Percentiles rank a stretch among this genome's conserved stretches.
Conservation (phyloP, 1,140 invertebrate genomes). For the Dryas iulia region DNA sequence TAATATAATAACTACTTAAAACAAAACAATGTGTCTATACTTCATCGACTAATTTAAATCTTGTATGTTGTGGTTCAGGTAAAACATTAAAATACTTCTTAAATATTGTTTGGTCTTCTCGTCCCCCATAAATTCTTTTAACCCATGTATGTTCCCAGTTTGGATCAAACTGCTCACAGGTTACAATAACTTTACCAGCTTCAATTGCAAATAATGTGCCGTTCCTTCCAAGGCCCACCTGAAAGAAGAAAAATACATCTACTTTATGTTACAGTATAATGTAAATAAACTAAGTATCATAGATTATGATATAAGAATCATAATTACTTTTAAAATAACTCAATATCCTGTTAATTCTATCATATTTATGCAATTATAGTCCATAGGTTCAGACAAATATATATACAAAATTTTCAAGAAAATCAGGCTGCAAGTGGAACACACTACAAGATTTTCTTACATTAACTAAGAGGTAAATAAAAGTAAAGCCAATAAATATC, state of each 20-base stretch:
- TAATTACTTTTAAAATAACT: no score
- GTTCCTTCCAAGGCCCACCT: slow-evolving; percentile 90
- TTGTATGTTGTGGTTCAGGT: slow-evolving; percentile 85
- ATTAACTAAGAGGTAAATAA: no score
- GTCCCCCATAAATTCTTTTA: slow-evolving; percentile 82
- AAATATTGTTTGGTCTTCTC: slow-evolving; percentile 84
- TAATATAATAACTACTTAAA: slow-evolving; percentile 8
- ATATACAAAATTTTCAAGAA: no score
- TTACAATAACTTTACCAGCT: slow-evolving; percentile 86
- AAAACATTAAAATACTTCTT: slow-evolving; percentile 92
- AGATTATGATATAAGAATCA: no score
- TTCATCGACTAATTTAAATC: slow-evolving; percentile 88
- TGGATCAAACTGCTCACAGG: slow-evolving; percentile 88
- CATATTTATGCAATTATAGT: no score
- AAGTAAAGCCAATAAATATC: no score
- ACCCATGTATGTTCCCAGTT: slow-evolving; percentile 87
- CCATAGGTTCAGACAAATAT: no score
- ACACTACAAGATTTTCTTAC: no score
- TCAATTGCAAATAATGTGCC: slow-evolving; percentile 88
- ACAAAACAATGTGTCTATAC: slow-evolving; percentile 30
- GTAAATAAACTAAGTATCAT: no score
- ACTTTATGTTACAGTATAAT: no score
- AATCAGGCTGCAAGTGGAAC: no score
- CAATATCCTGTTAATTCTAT: no score
- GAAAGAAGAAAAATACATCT: slow-evolving; percentile 53